phyloP scores from a whole-genome alignment of 2,888 invertebrate genomes.

The Leptodirus hochenwartii region DNA sequence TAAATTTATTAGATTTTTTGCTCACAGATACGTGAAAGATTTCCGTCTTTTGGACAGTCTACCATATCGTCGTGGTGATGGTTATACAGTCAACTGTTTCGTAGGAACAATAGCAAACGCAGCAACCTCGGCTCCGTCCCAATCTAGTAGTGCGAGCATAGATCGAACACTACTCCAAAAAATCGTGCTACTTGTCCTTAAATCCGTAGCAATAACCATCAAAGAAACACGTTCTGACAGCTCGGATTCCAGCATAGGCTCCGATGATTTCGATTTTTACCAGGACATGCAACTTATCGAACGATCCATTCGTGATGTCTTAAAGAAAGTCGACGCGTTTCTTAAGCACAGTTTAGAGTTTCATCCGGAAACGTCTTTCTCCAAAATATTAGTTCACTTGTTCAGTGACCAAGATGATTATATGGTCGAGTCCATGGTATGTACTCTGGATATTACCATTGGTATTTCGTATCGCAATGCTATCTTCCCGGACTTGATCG shows the following conservation, averaged over 20 bases:
- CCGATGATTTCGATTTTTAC: slow-evolving; percentile 70
- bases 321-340: slow-evolving; percentile 64
- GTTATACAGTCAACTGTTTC: slow-evolving; percentile 26
- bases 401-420: slow-evolving; percentile 86
- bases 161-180: slow-evolving; percentile 70
- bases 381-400: slow-evolving; percentile 72
- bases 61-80: slow-evolving; percentile 23
- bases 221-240: slow-evolving; percentile 80
- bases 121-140: slow-evolving; percentile 14
- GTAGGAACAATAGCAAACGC: slow-evolving; percentile 25
- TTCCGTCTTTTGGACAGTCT: slow-evolving; percentile 48
- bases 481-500: slow-evolving; percentile 59
- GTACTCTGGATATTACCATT: slow-evolving; percentile 72
- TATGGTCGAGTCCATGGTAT: slow-evolving; percentile 81
- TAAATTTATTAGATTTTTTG: too few species aligned
- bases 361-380: slow-evolving; percentile 73
- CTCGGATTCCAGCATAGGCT: slow-evolving; percentile 63
- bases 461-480: slow-evolving; percentile 70
- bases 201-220: slow-evolving; percentile 77
- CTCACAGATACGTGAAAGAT: slow-evolving; percentile 72
- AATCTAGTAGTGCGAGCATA: slow-evolving; percentile 26
- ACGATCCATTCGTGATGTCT: slow-evolving; percentile 64
- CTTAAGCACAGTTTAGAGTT: slow-evolving; percentile 66
- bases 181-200: slow-evolving; percentile 70
- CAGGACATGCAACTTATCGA: slow-evolving; percentile 82